Base-by-base conservation (phyloP, 2,888 invertebrate genomes). In the Thyatira batis region DNA sequence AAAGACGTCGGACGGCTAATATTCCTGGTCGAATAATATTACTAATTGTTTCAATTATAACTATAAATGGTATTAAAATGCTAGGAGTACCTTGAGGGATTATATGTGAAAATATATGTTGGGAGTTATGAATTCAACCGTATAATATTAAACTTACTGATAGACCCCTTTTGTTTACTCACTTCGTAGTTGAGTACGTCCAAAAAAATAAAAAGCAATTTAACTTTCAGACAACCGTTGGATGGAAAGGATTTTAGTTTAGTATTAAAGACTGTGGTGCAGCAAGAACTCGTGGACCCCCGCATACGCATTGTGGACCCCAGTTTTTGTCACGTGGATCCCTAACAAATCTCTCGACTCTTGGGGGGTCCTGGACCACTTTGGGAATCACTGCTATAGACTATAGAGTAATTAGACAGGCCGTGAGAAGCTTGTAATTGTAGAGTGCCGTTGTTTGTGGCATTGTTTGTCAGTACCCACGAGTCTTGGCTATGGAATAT, bases 31-130 rank as follows among this genome's bases (percentile, higher is more conserved):
- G 95, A 83, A 95, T 95, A 64, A 95, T 68, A 88, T 95, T 95
- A 70, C 95, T 95, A 85, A 95, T 94, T 33, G 94, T 93, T 94
- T 95, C 95, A 93, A 95, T 95, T 84, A 94, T 80, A 6, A 95
- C 95, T 92, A 95, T 95, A 89, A 95, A 95, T 23, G 94, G 94
- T 87, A 95, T 95, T 73, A 95, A 69, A 69, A 93, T 69, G 4
- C 71, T 57, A 0, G 95, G 95, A 0, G 95, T 95, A 63, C 95
- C 94, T 89, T 93, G 92, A 0, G 95, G 95, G 0, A 95, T 93
- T 90, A 95, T 83, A 76, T 95, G 95, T 0, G 93, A 91, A 79
- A 95, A 94, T 93, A 95, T 94, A 73, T 93, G 90, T 74, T 92
- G 92, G 0, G 92, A 92, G 64, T 94, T 92, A 76, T 94, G 94